Evolutionary conservation across 1,140 invertebrate genomes (phyloP).

Genomic region (Thaumatotibia leucotreta): DNA sequence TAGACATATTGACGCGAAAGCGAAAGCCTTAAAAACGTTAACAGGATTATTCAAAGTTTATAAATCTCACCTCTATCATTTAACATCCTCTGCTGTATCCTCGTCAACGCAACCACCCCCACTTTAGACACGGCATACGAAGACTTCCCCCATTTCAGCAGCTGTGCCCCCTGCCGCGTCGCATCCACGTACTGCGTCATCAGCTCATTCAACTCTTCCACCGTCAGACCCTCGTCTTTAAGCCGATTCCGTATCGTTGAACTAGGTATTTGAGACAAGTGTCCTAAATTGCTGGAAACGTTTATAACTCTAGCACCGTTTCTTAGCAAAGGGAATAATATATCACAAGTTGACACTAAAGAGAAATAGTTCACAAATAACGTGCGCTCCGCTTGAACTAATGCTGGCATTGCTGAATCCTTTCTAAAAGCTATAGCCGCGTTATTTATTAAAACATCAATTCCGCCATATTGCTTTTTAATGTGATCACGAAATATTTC

Average conservation of each 20-base stretch:
- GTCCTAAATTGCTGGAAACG: constrained; percentile 83
- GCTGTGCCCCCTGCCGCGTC: constrained; percentile 55
- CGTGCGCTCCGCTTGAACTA: constrained; percentile 83
- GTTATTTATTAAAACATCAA: constrained; percentile 91
- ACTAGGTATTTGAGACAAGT: constrained; percentile 77
- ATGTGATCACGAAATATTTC: constrained; percentile 79
- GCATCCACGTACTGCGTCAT: constrained; percentile 82
- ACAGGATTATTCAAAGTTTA: too few species aligned
- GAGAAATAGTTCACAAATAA: constrained; percentile 83
- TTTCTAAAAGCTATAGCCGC: constrained; percentile 87
- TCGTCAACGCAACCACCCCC: constrained; percentile 80
- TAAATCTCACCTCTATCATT: constrained; percentile 42
- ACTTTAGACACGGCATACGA: constrained; percentile 86
- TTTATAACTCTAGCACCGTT: constrained; percentile 85
- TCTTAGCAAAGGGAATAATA: constrained; percentile 82
- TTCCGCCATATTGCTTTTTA: constrained; percentile 81
- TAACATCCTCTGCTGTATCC: constrained; percentile 52
- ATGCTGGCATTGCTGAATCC: constrained; percentile 79
- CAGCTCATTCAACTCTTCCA: constrained; percentile 77
- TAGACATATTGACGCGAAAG: too few species aligned
- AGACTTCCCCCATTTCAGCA: constrained; percentile 76
- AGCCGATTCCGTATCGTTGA: constrained; percentile 75
- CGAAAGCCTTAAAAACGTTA: too few species aligned
- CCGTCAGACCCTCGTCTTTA: constrained; percentile 73
- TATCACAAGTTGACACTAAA: constrained; percentile 79